phyloP scores from a whole-genome alignment of 1,140 invertebrate species.

The Hycleus phaleratus region DNA sequence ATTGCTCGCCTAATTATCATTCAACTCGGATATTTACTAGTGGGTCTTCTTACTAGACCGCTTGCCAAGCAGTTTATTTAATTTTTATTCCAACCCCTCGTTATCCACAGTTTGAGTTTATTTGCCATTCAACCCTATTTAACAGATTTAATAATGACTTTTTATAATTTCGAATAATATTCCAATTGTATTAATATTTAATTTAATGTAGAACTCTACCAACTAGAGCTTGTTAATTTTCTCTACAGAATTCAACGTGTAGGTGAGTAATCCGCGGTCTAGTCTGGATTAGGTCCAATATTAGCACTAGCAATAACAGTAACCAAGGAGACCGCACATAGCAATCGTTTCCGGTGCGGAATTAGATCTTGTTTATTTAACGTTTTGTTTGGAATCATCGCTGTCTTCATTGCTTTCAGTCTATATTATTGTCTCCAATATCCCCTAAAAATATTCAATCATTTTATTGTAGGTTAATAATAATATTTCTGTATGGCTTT shows the following conservation, averaged over 20 bases:
- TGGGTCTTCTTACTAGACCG: conserved; percentile 7
- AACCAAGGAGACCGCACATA: conserved; percentile 17
- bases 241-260: conserved; percentile 2
- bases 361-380: no score
- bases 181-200: no score
- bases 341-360: conserved; percentile 1
- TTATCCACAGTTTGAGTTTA: conserved; percentile 12
- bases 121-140: background rate
- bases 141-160: no score
- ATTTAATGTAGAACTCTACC: no score
- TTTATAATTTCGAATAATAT: no score
- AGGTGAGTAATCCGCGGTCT: conserved; percentile 16
- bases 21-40: conserved; percentile 9
- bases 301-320: conserved; percentile 17
- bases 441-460: no score
- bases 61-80: conserved; percentile 14
- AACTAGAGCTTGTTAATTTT: conserved; percentile 2
- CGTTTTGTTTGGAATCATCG: no score
- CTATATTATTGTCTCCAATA: no score
- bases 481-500: no score
- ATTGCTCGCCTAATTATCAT: conserved; percentile 29
- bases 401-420: no score
- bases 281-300: conserved; percentile 17
- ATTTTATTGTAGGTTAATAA: no score
- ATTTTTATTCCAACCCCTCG: conserved; percentile 7